These are phyloP conservation scores for Gymnoscopelus braueri DNA, from an alignment of 2,797 vertebrate genomes.

Conservation along the genomic window DNA sequence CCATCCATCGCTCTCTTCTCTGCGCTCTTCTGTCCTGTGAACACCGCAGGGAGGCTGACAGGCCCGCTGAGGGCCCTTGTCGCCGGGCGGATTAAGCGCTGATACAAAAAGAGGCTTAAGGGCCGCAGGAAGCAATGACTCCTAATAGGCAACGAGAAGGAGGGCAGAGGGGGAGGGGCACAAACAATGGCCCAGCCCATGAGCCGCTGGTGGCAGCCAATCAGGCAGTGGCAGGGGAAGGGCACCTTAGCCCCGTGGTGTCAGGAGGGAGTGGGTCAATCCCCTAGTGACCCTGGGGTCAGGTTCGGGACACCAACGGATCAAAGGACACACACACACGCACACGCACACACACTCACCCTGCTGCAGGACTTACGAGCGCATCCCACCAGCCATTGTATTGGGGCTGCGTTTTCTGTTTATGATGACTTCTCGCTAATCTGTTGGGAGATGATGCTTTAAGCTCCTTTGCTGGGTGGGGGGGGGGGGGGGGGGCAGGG, in stretches of 20 bases:
- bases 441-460: background rate
- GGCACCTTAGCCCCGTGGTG: slow-evolving; percentile 63
- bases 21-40: slow-evolving; percentile 58
- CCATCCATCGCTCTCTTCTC: background rate
- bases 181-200: slow-evolving; percentile 45
- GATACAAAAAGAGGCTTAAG: slow-evolving; percentile 81
- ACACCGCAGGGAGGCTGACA: slow-evolving; percentile 73
- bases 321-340: slow-evolving; percentile 56
- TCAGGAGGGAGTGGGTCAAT: slow-evolving; percentile 59
- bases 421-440: background rate
- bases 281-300: slow-evolving; percentile 63
- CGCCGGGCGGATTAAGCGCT: slow-evolving; percentile 74
- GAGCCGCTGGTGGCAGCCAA: slow-evolving; percentile 47
- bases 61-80: slow-evolving; percentile 76
- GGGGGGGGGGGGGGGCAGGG: background rate
- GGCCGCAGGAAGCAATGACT: slow-evolving; percentile 73
- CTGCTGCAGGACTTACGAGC: background rate
- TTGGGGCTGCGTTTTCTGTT: slow-evolving; percentile 20
- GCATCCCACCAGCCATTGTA: slow-evolving; percentile 31
- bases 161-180: background rate
- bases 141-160: slow-evolving; percentile 48
- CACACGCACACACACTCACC: slow-evolving; percentile 26
- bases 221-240: slow-evolving; percentile 41
- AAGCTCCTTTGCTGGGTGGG: background rate
- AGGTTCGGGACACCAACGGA: slow-evolving; percentile 60